Conservation (phyloP, 2,888 invertebrate species). For the Polyommatus icarus region DNA sequence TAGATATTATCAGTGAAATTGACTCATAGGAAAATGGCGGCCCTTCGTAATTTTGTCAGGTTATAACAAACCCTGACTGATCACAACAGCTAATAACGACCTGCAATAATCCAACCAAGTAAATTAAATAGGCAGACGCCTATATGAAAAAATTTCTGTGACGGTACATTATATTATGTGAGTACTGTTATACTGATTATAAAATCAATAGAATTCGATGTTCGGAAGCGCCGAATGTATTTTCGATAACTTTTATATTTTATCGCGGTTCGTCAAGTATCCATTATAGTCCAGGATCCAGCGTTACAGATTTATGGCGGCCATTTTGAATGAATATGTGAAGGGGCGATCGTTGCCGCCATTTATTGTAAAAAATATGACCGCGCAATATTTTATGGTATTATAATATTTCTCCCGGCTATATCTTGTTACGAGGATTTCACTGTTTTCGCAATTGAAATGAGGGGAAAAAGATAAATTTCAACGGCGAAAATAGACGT, state of each 20-base stretch:
- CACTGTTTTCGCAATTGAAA: neutral
- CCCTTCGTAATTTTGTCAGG: too few relatives aligned
- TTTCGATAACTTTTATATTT: constrained; percentile 4
- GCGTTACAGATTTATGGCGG: constrained; percentile 27
- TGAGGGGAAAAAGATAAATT: neutral
- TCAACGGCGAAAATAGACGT: neutral
- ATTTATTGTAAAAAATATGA: constrained; percentile 18
- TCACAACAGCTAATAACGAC: too few relatives aligned
- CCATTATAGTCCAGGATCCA: constrained; percentile 17
- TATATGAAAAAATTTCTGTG: neutral
- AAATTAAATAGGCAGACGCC: too few relatives aligned
- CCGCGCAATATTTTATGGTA: neutral
- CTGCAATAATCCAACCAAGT: too few relatives aligned
- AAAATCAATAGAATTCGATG: constrained; percentile 12
- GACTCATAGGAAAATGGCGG: too few relatives aligned
- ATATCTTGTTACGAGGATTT: neutral
- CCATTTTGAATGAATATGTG: constrained; percentile 26
- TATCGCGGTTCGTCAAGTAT: constrained; percentile 27
- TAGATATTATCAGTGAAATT: too few relatives aligned
- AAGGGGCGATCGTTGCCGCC: constrained; percentile 14
- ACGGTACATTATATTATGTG: neutral
- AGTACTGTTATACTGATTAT: neutral
- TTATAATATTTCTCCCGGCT: neutral
- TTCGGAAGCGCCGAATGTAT: neutral
- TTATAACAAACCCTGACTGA: too few relatives aligned